Conservation (phyloP, 2,888 invertebrate species). For the Dromius quadrimaculatus region DNA sequence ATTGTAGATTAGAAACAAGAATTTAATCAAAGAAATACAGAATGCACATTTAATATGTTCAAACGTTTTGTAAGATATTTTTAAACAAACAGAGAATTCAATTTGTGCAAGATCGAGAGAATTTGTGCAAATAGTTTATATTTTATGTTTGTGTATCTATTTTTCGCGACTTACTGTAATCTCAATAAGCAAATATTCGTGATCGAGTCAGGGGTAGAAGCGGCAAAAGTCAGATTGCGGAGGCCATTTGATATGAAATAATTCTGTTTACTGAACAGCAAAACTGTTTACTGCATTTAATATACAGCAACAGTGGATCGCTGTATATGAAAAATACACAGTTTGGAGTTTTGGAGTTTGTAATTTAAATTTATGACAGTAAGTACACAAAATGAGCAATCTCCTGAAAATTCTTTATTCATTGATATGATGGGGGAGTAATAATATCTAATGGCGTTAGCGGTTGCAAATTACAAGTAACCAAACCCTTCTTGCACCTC, state of each 20-base stretch:
- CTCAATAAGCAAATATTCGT: constrained; percentile 1
- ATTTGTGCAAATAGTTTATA: too few relatives aligned
- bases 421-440: constrained; percentile 7
- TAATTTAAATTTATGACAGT: constrained; percentile 25
- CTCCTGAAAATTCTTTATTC: constrained; percentile 1
- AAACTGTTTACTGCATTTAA: constrained; percentile 23
- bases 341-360: neutral
- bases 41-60: too few relatives aligned
- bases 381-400: neutral
- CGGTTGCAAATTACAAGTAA: constrained; percentile 11
- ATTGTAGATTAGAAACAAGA: too few relatives aligned
- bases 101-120: too few relatives aligned
- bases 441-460: constrained; percentile 20
- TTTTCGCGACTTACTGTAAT: neutral
- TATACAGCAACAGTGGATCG: constrained; percentile 12
- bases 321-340: constrained; percentile 16
- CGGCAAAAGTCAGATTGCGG: constrained; percentile 3
- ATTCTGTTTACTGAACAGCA: constrained; percentile 18
- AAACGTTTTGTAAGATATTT: too few relatives aligned
- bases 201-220: neutral
- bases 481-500: neutral
- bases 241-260: constrained; percentile 20
- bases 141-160: too few relatives aligned
- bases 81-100: too few relatives aligned
- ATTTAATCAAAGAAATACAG: too few relatives aligned